Base-by-base conservation (phyloP, 2,888 invertebrate species). In the Hipparchia sbordonii region DNA sequence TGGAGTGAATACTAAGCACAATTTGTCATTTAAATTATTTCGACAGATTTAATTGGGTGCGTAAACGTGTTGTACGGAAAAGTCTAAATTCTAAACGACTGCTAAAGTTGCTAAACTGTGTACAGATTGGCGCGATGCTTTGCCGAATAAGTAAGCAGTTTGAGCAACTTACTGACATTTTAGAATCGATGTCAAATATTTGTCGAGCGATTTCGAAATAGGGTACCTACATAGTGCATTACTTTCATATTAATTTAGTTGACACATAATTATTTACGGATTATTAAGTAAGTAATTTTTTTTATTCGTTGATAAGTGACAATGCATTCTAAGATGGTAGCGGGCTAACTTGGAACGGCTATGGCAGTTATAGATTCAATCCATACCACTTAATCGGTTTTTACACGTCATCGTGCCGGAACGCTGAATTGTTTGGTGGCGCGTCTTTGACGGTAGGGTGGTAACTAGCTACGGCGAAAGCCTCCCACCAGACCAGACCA, bases 131-230 rank as follows among this genome's bases (percentile, higher is more conserved):
- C 75, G 67, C 74, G 80, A 79, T 81, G 80, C 82, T 81, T 81
- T 78, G 72, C 78, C 80, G 84, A 86, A 85, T 87, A 84, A 81
- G 83, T 81, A 85, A 85, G 82, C 78, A 79, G 79, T 79, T 79
- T 80, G 76, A 72, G 80, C 76, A 81, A 80, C 75, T 73, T 62
- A 74, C 73, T 73, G 74, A 76, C 76, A 76, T 77, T 78, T 75
- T 77, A 69, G 73, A 73, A 79, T 82, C 79, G 77, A 75, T 81
- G 81, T 82, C 82, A 84, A 80, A 82, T 83, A 82, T 84, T 84
- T 84, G 79, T 82, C 79, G 82, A 81, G 78, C 62, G 76, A 75
- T 84, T 77, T 80, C 56, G 82, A 77, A 83, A 84, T 74, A 76
- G 46, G 68, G 69, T 71, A 39, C 10, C 51, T 2, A 9, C 9